These are phyloP conservation scores for Acrossocheilus fasciatus DNA, from an alignment of 2,797 vertebrate genomes.

Conservation along the genomic window DNA sequence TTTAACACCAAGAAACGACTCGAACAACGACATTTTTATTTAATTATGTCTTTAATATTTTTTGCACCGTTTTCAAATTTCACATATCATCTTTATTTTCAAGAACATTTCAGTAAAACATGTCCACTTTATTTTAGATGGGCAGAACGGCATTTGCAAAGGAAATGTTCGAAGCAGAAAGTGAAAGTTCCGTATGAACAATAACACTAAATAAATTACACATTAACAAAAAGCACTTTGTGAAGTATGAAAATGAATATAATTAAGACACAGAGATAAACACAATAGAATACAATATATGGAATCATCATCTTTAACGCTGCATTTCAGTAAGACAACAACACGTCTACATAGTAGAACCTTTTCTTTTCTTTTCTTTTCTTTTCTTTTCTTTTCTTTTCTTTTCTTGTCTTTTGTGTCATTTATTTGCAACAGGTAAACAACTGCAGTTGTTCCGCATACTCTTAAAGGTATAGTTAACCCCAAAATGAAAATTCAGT, in stretches of 20 bases:
- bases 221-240: background rate
- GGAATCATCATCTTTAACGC: background rate
- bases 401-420: background rate
- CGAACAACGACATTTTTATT: background rate
- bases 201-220: background rate
- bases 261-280: background rate
- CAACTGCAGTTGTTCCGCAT: background rate
- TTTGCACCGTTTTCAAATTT: background rate
- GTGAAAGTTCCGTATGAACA: background rate
- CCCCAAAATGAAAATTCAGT: background rate
- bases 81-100: background rate
- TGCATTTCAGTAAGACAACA: background rate
- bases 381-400: too few species aligned
- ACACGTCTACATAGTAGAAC: background rate
- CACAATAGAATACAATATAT: background rate
- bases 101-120: background rate
- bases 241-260: background rate
- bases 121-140: background rate
- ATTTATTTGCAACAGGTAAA: conserved; percentile 10
- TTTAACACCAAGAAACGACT: background rate
- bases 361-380: background rate
- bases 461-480: background rate
- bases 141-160: background rate
- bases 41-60: conserved; percentile 1
- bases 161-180: background rate